Base-by-base conservation (phyloP, 1,140 invertebrate species). In the Drosophila parabipectinata region DNA sequence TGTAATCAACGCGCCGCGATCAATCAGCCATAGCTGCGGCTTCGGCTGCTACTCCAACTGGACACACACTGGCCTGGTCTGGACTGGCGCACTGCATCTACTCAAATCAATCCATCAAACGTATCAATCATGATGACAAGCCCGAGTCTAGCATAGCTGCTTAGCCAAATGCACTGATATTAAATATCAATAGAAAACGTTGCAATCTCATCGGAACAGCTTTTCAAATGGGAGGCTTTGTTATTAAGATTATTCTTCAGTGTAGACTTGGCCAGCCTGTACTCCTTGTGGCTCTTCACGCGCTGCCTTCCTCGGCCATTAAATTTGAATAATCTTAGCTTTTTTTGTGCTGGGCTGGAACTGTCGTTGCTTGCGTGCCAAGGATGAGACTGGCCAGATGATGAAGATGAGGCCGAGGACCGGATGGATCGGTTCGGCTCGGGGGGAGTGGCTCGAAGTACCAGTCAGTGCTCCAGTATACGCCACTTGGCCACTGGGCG, bases 81-180 rank as follows among this genome's bases (percentile, higher is more conserved):
- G 41, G 41, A 44, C 8, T 15, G 52, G 32, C 50, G 50, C 74
- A 77, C 58, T 48, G 64, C 58, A 78, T 52, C 66, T 58, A 77
- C 59, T 79, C 79, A 74, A 90, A 91, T 91, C 89, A 90, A 91
- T 91, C 83, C 79, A 88, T 88, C 89, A 91, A 90, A 89, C 88
- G 89, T 84, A 91, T 90, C 89, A 91, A 91, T 91, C 89, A 91
- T 75, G 88, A 90, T 91, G 89, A 90, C 89, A 91, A 85, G 58
- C 71, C 41, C 55, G 55, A 72, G 68, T 59, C 54, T 59, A 60
- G 45, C 53, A 26, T 32, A 37, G 44, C 53, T 14, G 56, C 39
- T 44, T 44, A 41, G 39, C n/a, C 24, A 30, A 45, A 15, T 44
- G 34, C 50, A 74, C 56, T 69, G 34, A 15, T 32, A 18, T 41